phyloP scores from a whole-genome alignment of 1,140 invertebrate species.

The Euborellia annulipes region DNA sequence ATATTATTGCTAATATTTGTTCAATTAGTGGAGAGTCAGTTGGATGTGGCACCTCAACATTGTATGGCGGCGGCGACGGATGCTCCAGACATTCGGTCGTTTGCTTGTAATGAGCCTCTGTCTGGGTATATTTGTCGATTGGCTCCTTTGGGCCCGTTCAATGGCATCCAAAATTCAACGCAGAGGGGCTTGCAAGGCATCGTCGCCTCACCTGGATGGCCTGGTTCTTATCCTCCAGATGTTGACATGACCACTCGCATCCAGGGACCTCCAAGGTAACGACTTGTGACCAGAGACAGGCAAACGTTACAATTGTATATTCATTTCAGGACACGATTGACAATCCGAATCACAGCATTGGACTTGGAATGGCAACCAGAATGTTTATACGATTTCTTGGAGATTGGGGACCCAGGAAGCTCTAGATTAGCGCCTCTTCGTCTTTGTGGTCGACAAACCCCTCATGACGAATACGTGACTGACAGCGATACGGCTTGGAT shows the following conservation, averaged over 20 bases:
- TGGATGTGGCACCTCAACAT: too few species aligned
- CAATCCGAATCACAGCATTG: conserved; percentile 26
- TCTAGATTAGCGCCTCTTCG: not conserved
- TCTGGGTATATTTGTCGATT: too few species aligned
- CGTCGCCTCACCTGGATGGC: conserved; percentile 44
- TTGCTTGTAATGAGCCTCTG: too few species aligned
- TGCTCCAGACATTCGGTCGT: too few species aligned
- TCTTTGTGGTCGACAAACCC: too few species aligned
- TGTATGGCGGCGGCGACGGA: too few species aligned
- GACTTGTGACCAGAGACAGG: too few species aligned
- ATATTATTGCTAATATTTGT: too few species aligned
- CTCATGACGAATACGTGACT: not conserved
- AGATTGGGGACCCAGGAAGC: conserved; percentile 26
- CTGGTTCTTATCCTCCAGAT: conserved; percentile 47
- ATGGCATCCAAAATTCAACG: conserved; percentile 19
- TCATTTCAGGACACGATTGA: too few species aligned
- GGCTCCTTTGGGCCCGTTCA: too few species aligned
- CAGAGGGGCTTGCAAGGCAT: conserved; percentile 34
- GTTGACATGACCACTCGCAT: conserved; percentile 30
- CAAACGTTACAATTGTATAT: too few species aligned
- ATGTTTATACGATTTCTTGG: conserved; percentile 60
- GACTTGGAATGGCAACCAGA: conserved; percentile 56
- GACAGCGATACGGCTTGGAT: conserved; percentile 5
- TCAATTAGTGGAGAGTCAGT: too few species aligned
- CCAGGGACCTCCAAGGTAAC: not conserved